Evolutionary conservation across 1,140 invertebrate genomes (phyloP).

Genomic region (Gryon sp.): DNA sequence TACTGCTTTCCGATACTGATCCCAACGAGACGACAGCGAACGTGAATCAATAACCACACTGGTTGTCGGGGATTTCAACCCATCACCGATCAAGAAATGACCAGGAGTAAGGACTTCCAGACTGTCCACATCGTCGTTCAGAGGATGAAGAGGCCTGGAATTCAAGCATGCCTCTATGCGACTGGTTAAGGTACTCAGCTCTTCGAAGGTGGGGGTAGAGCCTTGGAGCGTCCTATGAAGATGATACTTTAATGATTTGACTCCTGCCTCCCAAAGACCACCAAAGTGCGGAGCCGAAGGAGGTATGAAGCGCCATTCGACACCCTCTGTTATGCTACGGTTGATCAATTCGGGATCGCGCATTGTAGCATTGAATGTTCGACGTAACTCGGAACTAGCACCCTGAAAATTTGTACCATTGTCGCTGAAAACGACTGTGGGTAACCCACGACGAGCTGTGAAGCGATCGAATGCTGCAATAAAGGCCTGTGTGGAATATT

Average conservation of each 20-base stretch:
- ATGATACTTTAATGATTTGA: slow-evolving; percentile 58
- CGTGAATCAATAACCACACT: no score
- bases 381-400: not conserved
- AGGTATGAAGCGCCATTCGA: slow-evolving; percentile 66
- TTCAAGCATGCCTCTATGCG: not conserved
- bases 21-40: not conserved
- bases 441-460: not conserved
- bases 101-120: not conserved
- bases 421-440: slow-evolving; percentile 6
- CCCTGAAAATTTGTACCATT: slow-evolving; percentile 10
- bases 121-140: not conserved
- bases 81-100: not conserved
- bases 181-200: not conserved
- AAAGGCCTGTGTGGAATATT: not conserved
- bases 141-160: not conserved
- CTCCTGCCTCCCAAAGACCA: slow-evolving; percentile 64
- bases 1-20: not conserved
- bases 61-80: no score
- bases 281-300: slow-evolving; percentile 64
- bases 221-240: not conserved
- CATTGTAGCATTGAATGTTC: not conserved
- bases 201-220: not conserved
- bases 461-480: not conserved
- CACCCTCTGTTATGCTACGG: not conserved
- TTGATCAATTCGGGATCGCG: not conserved